Base-by-base conservation (phyloP, 1,140 invertebrate genomes). In the Calliopsis andreniformis region DNA sequence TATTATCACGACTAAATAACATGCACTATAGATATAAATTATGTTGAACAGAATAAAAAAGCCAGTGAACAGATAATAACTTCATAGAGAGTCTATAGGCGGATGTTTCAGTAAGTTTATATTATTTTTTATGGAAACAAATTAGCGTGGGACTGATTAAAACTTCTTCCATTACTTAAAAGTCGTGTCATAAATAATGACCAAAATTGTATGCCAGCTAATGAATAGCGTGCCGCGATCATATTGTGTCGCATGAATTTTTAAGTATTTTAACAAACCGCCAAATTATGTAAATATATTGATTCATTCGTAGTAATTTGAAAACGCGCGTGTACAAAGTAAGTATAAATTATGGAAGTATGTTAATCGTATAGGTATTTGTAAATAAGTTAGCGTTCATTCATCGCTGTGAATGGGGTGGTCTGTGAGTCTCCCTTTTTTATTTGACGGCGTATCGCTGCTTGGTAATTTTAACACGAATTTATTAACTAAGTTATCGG, bases 281-380 rank as follows among this genome's bases (percentile, higher is more conserved):
- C 86, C 87, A 90, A 89, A 89, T 86, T 85, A 69, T 89, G 87
- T 89, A 88, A 72, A 90, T 88, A 89, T 77, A 86, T 83, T 80
- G 78, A 84, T 86, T 83, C 72, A 56, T 69, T 84, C 80, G 80
- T 70, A 80, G 39, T 68, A 78, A 56, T 80, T 78, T 79, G 72
- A 76, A 53, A 76, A 66, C 28, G 73, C 80, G 73, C 71, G 64
- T 88, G 86, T 87, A 88, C 86, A 88, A 75, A 80, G 42, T 82
- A 86, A 87, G 73, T 64, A 82, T 88, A 88, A 87, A 87, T 88
- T 88, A 86, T 88, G 30, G 81, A 72, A 81, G 66, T 83, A 76
- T 80, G 62, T 47, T 86, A 86, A 75, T 79, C 55, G 6, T 75
- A 71, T 72, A 80, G 56, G 43, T 67, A 70, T 51, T 73, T 86